Base-by-base conservation (phyloP, 2,797 vertebrate genomes). In the Loris lydekkerianus region DNA sequence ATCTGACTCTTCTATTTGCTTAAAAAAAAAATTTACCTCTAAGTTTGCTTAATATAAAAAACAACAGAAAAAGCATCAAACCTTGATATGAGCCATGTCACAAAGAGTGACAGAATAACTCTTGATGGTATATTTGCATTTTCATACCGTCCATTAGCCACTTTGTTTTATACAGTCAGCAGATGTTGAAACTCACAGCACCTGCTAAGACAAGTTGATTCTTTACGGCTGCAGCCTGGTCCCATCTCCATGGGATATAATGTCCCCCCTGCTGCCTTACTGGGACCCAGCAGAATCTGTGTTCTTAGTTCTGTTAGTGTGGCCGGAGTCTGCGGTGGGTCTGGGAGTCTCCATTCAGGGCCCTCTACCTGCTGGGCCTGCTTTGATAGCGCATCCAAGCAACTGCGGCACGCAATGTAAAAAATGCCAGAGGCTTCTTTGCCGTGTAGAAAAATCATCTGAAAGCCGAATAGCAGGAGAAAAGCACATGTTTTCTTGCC, bases 161-260 rank as follows among this genome's bases (percentile, higher is more conserved):
- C 98, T 98, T 98, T 98, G 97, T 98, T 98, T 99, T 98, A 98
- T 98, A 98, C 97, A 97, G 98, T 92, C 97, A 98, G 97, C 98
- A 99, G 98, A 99, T 99, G 98, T 98, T 97, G 95, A 96, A 97
- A 82, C 97, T 89, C 84, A 93, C 94, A 98, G 97, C 98, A 99
- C 98, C 98, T 99, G 98, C 98, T 98, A 98, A 98, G 98, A 98
- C 97, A 98, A 99, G 98, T 98, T 98, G 96, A 98, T 98, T 98
- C 98, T 98, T 98, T 98, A 98, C 75, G 96, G 76, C 93, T 4
- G 0, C 77, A 96, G 96, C 91, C 96, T 93, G 96, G 96, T 87
- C 92, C 86, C 0, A 10, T 97, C 96, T 98, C 97, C 49, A 49
- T 96, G 97, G 98, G 97, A 97, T 98, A 98, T 98, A 98, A 98